A percentile compares a stretch with the other conserved stretches of the same genome.
Evolutionary conservation across 1,140 invertebrate genomes (phyloP).

Genomic region (Diuraphis noxia): DNA sequence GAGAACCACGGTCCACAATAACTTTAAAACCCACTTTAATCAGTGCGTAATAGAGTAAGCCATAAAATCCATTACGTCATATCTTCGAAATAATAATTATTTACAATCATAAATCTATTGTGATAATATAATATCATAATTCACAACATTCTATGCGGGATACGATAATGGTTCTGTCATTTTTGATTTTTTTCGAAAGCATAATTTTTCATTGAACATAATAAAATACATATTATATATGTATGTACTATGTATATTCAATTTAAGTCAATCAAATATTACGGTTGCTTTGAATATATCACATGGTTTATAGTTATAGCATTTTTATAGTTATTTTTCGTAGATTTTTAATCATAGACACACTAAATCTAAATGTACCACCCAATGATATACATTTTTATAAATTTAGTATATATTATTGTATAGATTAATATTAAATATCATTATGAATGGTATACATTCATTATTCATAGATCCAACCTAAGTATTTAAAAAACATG

Average conservation of each 20-base stretch:
- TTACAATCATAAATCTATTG: neutral
- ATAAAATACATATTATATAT: too few species aligned
- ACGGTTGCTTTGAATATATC: neutral
- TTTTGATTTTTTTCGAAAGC: neutral
- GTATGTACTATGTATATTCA: too few species aligned
- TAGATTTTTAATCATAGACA: neutral
- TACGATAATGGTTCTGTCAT: neutral
- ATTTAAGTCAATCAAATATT: neutral
- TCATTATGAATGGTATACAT: neutral
- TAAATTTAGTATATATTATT: neutral
- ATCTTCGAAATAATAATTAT: neutral
- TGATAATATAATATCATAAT: neutral
- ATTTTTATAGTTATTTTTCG: neutral
- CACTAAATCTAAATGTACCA: neutral
- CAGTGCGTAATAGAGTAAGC: neutral
- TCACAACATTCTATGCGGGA: neutral
- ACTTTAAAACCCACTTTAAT: neutral
- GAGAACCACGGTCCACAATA: neutral
- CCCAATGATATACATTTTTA: neutral
- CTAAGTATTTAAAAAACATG: neutral
- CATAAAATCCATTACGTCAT: neutral
- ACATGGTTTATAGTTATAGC: too few species aligned
- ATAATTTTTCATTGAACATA: too few species aligned
- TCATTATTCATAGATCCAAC: neutral
- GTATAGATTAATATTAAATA: neutral